Base-by-base conservation (phyloP, 1,140 invertebrate species). In the Latrodectus geometricus region DNA sequence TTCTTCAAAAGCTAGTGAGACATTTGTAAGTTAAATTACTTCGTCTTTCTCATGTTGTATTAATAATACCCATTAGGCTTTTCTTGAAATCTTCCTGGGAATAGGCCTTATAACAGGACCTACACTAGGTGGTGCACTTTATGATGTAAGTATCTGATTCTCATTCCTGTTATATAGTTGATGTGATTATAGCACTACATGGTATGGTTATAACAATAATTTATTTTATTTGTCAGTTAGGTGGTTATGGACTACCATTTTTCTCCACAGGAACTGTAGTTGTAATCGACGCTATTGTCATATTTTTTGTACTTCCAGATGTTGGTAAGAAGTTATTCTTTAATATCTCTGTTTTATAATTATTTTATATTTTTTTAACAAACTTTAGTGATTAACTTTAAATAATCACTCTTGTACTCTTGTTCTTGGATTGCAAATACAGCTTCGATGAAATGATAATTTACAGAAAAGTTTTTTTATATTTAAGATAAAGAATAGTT, bases 21-120 rank as follows among this genome's bases (percentile, higher is more conserved):
- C 96, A 88, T 97, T 98, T 92, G 85, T 88, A 78, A 88, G 88
- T 56, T 5, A 35, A 35, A 3, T 35, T 35, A 35, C 2, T 35
- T 5, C 1, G 35, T 35, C n/a, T 35, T 35, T 35, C 35, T 35
- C 35, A 35, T 35, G 5, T 35, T 35, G 35, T 35, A 35, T 35
- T 35, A 3, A 35, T 35, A 35, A 35, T 35, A 35, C 35, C 35
- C 35, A 35, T 5, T 35, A 89, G 77, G 90, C 85, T 86, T 84
- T 79, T 96, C 68, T 90, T 5, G 89, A 90, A 85, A 89, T 88
- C 3, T 89, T 80, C 49, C 86, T 89, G 21, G 89, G 89, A n/a
- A 23, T 90, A 3, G 89, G 89, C 20, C 35, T 90, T 9, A 90
- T 90, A n/a, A 75, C 88, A 8, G 89, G 89, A 52, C 89, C 89